Conservation (phyloP, 2,113 vertebrate genomes). For the Syngnathus scovelli region DNA sequence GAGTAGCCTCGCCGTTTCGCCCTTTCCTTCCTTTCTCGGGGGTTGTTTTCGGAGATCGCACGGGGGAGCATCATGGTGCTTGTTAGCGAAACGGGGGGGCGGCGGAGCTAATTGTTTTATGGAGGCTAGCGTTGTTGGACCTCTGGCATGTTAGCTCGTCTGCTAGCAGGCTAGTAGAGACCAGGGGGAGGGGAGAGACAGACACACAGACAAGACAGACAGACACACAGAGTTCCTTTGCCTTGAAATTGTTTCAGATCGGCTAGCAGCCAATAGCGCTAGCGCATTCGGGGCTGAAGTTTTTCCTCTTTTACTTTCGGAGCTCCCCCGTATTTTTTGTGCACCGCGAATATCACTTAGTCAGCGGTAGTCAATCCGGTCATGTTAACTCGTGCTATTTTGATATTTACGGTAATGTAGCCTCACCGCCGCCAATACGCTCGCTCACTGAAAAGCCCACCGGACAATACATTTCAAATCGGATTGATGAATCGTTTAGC, state of each 20-base stretch:
- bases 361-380: slow-evolving; percentile 10
- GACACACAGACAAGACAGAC: slow-evolving; percentile 2
- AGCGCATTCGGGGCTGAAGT: slow-evolving; percentile 53
- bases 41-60: slow-evolving; percentile 38
- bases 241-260: slow-evolving; percentile 68
- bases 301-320: slow-evolving; percentile 37
- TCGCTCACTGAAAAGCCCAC: slow-evolving; percentile 31
- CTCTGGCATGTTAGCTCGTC: slow-evolving; percentile 65
- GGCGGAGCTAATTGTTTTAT: slow-evolving; percentile 65
- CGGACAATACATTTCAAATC: slow-evolving; percentile 62
- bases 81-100: slow-evolving; percentile 42
- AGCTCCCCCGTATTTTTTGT: slow-evolving; percentile 30
- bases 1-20: slow-evolving; percentile 37
- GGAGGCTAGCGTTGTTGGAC: slow-evolving; percentile 54
- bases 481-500: slow-evolving; percentile 58
- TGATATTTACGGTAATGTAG: slow-evolving; percentile 35
- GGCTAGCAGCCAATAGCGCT: slow-evolving; percentile 61
- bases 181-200: slow-evolving; percentile 69
- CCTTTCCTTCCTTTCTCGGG: slow-evolving; percentile 38
- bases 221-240: slow-evolving; percentile 40
- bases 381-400: slow-evolving; percentile 27
- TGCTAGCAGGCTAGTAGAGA: slow-evolving; percentile 60
- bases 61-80: slow-evolving; percentile 22
- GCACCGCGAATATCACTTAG: slow-evolving; percentile 37
- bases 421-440: slow-evolving; percentile 16